Percentiles rank a stretch among this genome's conserved stretches.
These are phyloP conservation scores for Trilocha varians DNA, from an alignment of 2,888 invertebrate species.

Conservation along the genomic window DNA sequence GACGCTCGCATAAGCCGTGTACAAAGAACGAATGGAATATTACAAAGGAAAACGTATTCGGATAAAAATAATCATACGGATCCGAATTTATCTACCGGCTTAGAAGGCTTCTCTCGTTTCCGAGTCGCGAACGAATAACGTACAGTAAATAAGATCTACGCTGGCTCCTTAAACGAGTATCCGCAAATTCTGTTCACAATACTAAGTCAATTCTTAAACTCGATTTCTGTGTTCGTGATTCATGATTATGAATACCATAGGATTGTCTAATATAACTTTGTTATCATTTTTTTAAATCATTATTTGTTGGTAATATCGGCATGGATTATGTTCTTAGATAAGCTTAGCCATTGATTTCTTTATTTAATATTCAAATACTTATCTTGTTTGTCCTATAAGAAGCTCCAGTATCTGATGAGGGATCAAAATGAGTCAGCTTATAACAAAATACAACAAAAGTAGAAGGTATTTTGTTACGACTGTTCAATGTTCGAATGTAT, in stretches of 20 bases:
- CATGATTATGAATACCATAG: neutral
- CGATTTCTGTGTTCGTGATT: neutral
- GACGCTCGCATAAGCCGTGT: neutral
- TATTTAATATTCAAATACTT: too few species aligned
- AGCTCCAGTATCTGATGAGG: too few species aligned
- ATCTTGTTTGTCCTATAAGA: too few species aligned
- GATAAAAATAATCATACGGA: constrained; percentile 9
- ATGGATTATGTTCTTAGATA: too few species aligned
- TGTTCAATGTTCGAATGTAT: too few species aligned
- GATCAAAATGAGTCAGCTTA: too few species aligned
- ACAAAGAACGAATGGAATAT: neutral
- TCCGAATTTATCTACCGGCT: constrained; percentile 10
- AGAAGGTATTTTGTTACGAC: too few species aligned
- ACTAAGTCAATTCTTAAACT: neutral
- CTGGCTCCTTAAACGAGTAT: constrained; percentile 6
- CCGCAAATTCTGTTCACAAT: constrained; percentile 4
- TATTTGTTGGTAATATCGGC: too few species aligned
- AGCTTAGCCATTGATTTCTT: too few species aligned
- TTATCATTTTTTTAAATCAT: neutral
- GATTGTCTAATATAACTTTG: too few species aligned
- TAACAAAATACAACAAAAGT: too few species aligned
- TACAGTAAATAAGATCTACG: constrained; percentile 9
- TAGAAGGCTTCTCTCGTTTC: constrained; percentile 8
- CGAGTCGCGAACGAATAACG: constrained; percentile 6
- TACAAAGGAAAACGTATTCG: constrained; percentile 6